phyloP scores from a whole-genome alignment of 2,113 vertebrate species.

The Takifugu bimaculatus region DNA sequence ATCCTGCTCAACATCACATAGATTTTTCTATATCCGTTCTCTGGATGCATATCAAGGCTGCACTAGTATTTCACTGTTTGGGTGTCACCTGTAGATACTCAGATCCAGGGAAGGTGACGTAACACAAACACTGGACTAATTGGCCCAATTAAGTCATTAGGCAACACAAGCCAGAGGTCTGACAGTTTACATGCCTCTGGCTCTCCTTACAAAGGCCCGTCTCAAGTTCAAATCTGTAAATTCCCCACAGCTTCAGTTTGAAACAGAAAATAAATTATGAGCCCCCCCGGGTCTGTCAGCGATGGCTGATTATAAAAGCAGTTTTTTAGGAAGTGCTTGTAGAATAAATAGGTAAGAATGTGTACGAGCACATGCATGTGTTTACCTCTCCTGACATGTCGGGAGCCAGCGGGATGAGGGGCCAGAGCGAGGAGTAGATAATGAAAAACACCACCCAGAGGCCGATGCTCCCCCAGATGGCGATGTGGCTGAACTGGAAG shows the following conservation, averaged over 20 bases:
- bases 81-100: slow-evolving; percentile 67
- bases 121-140: slow-evolving; percentile 72
- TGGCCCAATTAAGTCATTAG: slow-evolving; percentile 71
- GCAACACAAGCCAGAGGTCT: slow-evolving; percentile 70
- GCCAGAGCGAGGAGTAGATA: slow-evolving; percentile 96
- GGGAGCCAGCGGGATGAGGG: slow-evolving; percentile 89
- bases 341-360: slow-evolving; percentile 3
- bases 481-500: slow-evolving; percentile 92
- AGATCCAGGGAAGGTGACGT: slow-evolving; percentile 47
- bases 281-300: slow-evolving; percentile 18
- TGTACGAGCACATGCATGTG: slow-evolving; percentile 8
- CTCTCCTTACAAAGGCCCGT: slow-evolving; percentile 50
- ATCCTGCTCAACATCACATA: neutral
- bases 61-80: slow-evolving; percentile 28
- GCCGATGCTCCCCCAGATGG: slow-evolving; percentile 96
- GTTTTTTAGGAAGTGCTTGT: slow-evolving; percentile 4
- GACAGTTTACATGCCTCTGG: slow-evolving; percentile 52
- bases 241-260: slow-evolving; percentile 49
- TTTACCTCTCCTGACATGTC: slow-evolving; percentile 99
- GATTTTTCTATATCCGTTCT: neutral
- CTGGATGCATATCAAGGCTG: no score
- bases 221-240: slow-evolving; percentile 25
- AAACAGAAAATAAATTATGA: slow-evolving; percentile 28
- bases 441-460: slow-evolving; percentile 97
- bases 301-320: slow-evolving; percentile 16